phyloP scores from a whole-genome alignment of 1,140 invertebrate species.

The Thereuonema tuberculata region DNA sequence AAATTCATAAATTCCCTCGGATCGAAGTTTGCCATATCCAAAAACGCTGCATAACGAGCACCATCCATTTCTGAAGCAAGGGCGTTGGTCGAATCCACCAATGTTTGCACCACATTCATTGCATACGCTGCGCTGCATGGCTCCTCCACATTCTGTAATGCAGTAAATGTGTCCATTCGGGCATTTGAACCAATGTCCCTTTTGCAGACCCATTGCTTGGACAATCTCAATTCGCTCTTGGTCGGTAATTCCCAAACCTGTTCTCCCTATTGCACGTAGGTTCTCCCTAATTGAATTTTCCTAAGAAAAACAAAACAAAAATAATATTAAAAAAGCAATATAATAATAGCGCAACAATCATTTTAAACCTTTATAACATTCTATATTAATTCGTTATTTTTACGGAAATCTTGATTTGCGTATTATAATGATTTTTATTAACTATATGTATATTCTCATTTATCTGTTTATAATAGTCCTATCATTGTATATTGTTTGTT shows the following conservation, averaged over 20 bases:
- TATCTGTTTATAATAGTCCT: too few species aligned
- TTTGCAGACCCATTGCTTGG: conserved; percentile 40
- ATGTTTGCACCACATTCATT: conserved; percentile 46
- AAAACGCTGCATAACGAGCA: not conserved
- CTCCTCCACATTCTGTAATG: conserved; percentile 55
- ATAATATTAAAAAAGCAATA: not conserved
- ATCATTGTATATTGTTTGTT: too few species aligned
- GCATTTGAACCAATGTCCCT: conserved; percentile 60
- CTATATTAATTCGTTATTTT: too few species aligned
- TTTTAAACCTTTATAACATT: not conserved
- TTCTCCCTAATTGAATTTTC: not conserved
- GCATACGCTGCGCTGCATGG: conserved; percentile 42
- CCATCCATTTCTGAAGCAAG: not conserved
- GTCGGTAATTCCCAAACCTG: conserved; percentile 30
- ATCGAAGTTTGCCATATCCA: too few species aligned
- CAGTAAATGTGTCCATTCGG: conserved; percentile 55
- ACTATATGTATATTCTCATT: too few species aligned
- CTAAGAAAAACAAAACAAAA: not conserved
- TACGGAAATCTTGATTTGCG: too few species aligned
- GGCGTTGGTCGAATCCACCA: conserved; percentile 36
- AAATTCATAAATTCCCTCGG: too few species aligned
- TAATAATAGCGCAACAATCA: not conserved
- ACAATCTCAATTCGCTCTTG: conserved; percentile 40
- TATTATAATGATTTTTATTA: too few species aligned
- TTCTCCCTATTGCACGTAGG: too few species aligned